A percentile compares a stretch with the other conserved stretches of the same genome.
These are phyloP conservation scores for Trogon surrucura DNA, from an alignment of 2,113 vertebrate species.

Conservation along the genomic window DNA sequence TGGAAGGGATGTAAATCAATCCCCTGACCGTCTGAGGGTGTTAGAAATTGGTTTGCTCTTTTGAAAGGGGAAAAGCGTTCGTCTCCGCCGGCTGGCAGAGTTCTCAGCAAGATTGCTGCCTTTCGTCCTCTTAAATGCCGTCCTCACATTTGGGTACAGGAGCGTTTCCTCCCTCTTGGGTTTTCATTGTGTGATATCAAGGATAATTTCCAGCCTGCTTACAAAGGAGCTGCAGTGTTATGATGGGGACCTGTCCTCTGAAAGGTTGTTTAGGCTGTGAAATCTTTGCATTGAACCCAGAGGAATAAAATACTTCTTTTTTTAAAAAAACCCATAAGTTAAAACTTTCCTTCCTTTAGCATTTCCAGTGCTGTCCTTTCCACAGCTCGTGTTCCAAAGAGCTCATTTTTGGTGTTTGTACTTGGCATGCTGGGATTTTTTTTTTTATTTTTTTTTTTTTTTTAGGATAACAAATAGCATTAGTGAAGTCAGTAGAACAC, in stretches of 20 bases:
- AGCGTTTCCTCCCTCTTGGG: not conserved
- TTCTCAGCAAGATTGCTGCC: conserved; percentile 3
- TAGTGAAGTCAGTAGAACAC: not conserved
- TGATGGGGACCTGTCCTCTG: not conserved
- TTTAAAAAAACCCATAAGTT: not conserved
- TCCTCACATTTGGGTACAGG: not conserved
- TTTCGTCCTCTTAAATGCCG: not conserved
- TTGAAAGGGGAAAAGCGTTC: not conserved
- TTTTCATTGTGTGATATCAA: not conserved
- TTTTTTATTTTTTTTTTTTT: not conserved
- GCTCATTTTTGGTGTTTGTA: not conserved
- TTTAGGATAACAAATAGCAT: not conserved
- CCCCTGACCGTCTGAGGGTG: not conserved
- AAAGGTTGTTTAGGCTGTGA: not conserved
- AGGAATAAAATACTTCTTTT: not conserved
- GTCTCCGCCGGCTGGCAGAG: not conserved
- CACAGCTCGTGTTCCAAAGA: not conserved
- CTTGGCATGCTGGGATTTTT: not conserved
- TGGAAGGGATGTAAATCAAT: not conserved
- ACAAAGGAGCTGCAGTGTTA: not conserved
- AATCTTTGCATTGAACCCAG: not conserved
- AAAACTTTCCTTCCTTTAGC: not conserved
- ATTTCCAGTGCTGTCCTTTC: not conserved
- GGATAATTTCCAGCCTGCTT: not conserved
- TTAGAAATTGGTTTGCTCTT: conserved; percentile 28